Conservation (phyloP, 2,113 vertebrate species). For the Pseudopodoces humilis region DNA sequence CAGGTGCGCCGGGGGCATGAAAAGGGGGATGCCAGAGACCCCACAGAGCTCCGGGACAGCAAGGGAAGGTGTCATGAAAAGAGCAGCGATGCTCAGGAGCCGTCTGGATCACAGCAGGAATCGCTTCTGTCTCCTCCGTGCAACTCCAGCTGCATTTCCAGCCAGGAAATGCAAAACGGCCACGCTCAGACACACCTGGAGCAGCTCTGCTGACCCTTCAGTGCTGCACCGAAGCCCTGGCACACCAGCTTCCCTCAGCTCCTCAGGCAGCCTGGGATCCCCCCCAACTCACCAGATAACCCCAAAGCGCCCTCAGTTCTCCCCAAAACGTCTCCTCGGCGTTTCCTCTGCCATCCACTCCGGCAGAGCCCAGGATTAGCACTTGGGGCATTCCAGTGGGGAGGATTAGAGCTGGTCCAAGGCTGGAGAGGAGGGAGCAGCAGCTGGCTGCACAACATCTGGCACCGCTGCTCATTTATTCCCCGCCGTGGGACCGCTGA, state of each 20-base stretch:
- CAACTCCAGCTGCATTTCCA: neutral
- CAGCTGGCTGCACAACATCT: neutral
- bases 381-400: neutral
- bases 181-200: fast-evolving
- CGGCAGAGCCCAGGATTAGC: neutral
- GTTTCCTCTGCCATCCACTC: neutral
- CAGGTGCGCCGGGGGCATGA: fast-evolving
- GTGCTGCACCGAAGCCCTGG: neutral
- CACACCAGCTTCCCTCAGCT: neutral
- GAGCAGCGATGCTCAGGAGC: fast-evolving
- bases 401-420: neutral
- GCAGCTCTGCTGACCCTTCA: fast-evolving
- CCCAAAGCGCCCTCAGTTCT: neutral
- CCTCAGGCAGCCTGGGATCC: neutral
- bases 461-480: conserved; percentile 33
- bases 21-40: neutral
- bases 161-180: neutral
- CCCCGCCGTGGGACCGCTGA: neutral
- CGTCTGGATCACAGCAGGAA: neutral
- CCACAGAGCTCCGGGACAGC: fast-evolving
- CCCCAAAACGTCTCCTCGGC: neutral
- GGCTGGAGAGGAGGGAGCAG: neutral
- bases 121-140: fast-evolving
- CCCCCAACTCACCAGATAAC: neutral
- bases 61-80: neutral